phyloP scores from a whole-genome alignment of 2,797 vertebrate species.

The Oceanodroma leucorhoa region DNA sequence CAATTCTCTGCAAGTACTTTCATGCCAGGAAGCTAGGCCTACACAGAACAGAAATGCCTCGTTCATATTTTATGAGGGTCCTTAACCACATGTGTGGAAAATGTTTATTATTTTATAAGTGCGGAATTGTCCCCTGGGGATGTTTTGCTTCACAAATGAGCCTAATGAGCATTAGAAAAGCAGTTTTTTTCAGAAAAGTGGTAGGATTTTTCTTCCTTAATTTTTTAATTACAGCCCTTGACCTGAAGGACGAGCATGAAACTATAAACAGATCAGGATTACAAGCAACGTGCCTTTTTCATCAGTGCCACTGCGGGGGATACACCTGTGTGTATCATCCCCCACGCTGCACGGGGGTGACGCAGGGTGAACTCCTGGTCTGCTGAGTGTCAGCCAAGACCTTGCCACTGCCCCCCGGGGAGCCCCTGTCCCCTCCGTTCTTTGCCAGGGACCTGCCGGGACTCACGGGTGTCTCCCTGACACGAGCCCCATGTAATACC shows the following conservation, averaged over 20 bases:
- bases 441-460: not conserved
- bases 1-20: not conserved
- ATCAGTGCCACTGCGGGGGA: not conserved
- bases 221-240: constrained; percentile 35
- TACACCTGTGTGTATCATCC: rapidly evolving
- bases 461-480: rapidly evolving
- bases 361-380: not conserved
- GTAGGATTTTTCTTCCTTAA: not conserved
- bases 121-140: constrained; percentile 41
- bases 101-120: constrained; percentile 64
- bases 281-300: not conserved
- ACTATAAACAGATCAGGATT: not conserved
- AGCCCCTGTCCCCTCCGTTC: not conserved
- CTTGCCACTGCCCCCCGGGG: not conserved
- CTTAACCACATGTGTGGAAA: constrained; percentile 23
- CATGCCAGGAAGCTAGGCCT: not conserved
- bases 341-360: not conserved
- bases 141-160: constrained; percentile 56
- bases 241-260: not conserved
- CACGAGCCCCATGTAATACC: rapidly evolving
- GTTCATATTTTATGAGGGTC: constrained; percentile 57
- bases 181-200: constrained; percentile 28
- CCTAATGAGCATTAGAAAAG: constrained; percentile 49
- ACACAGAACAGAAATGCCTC: not conserved
- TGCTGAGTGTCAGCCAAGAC: not conserved